Evolutionary conservation across 1,140 invertebrate genomes (phyloP), one percentile per base, ranked within the genome.

Genomic region (Drosophila virilis): DNA sequence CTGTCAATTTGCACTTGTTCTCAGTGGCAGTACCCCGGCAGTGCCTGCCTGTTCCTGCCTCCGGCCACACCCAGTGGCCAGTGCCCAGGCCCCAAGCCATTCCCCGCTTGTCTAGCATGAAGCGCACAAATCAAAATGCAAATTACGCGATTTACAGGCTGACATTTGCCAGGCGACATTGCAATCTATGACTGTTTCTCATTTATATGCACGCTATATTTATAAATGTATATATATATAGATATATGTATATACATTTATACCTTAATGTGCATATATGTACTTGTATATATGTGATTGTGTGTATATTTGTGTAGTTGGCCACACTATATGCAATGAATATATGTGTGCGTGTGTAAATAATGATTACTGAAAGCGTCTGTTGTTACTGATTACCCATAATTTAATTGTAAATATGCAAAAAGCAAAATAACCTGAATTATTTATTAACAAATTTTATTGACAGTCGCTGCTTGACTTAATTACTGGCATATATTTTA

Each of bases 371-470:
- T 89, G 83, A 88, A 88, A 77, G 79, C 79, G 76, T 83, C 83
- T 88, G 83, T 83, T 86, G 83, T 88, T 72, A 83, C 83, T 86
- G 79, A 86, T 86, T 86, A 83, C 83, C 83, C 83, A 86, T 86
- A 88, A 86, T 89, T 88, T 82, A 86, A 86, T 88, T 86, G 83
- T 88, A 83, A 88, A 86, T 86, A 86, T 83, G 83, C 83, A 88
- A 83, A 86, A 86, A 86, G 83, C 73, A 90, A 90, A 86, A 83
- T 90, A 82, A 76, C 70, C 80, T 90, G 88, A 90, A 90, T 90
- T 90, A 90, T 90, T 90, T 86, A 90, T 90, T 88, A 80, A 90
- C 80, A 90, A 90, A 90, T 81, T 90, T 90, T 90, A 90, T 90
- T 86, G 88, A 90, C 88, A 88, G 82, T 90, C 80, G 72, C 82